A percentile compares a stretch with the other conserved stretches of the same genome.
phyloP scores from a whole-genome alignment of 1,140 invertebrate species.

The Cephus cinctus region DNA sequence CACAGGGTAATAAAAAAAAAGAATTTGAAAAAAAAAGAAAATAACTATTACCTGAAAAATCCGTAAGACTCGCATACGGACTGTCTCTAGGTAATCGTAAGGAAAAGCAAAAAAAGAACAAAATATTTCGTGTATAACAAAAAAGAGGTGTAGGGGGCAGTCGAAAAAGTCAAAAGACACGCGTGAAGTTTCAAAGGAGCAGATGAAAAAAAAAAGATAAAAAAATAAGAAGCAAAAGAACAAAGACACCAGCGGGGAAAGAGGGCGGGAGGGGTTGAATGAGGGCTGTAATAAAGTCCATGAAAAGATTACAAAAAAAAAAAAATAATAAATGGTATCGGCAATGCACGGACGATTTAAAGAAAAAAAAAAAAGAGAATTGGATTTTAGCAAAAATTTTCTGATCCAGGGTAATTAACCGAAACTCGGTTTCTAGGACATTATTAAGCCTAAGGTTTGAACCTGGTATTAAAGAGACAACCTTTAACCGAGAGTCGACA shows the following conservation, averaged over 20 bases:
- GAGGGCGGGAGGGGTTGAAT: constrained; percentile 14
- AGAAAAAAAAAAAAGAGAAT: constrained; percentile 17
- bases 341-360: constrained; percentile 40
- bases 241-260: constrained; percentile 21
- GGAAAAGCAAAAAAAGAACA: constrained; percentile 25
- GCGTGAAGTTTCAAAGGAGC: background rate
- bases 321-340: constrained; percentile 29
- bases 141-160: constrained; percentile 29
- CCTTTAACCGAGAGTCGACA: constrained; percentile 49
- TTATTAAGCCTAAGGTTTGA: constrained; percentile 23
- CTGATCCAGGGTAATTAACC: constrained; percentile 53
- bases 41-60: constrained; percentile 39
- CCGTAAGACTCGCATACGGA: background rate
- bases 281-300: background rate
- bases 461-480: constrained; percentile 21
- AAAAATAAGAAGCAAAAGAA: constrained; percentile 13
- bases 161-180: too few species aligned
- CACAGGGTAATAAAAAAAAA: constrained; percentile 53
- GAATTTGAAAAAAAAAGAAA: constrained; percentile 35
- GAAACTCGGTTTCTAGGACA: constrained; percentile 44
- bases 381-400: constrained; percentile 32
- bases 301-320: constrained; percentile 5
- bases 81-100: constrained; percentile 21
- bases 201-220: constrained; percentile 9
- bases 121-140: constrained; percentile 48